phyloP scores from a whole-genome alignment of 2,113 vertebrate genomes.

The Vicugna pacos region DNA sequence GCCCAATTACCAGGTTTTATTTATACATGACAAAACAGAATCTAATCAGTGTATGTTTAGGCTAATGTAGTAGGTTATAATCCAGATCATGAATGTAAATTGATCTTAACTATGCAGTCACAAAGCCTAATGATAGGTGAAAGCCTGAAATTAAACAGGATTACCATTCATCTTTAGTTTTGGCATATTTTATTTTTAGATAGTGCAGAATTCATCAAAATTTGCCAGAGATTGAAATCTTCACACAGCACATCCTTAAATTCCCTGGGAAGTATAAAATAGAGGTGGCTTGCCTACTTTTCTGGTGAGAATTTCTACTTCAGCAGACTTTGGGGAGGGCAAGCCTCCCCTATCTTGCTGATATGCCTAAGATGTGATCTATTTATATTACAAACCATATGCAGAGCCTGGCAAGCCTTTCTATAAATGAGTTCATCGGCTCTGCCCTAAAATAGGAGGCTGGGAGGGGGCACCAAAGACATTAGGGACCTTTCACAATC shows the following conservation, averaged over 20 bases:
- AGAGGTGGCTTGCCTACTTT: slow-evolving; percentile 71
- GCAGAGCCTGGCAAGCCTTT: slow-evolving; percentile 76
- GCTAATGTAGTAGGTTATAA: not conserved
- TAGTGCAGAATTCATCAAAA: slow-evolving; percentile 54
- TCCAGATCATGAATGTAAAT: not conserved
- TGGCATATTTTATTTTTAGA: slow-evolving; percentile 51
- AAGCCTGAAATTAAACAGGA: slow-evolving; percentile 40
- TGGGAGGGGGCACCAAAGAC: slow-evolving; percentile 37
- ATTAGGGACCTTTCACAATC: slow-evolving; percentile 51
- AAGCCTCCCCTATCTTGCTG: slow-evolving; percentile 77
- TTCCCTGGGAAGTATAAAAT: slow-evolving; percentile 65
- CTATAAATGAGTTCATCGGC: slow-evolving; percentile 77
- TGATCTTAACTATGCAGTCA: not conserved
- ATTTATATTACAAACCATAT: slow-evolving; percentile 83
- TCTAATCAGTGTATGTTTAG: slow-evolving; percentile 17
- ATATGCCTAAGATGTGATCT: slow-evolving; percentile 76
- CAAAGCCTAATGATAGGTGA: not conserved
- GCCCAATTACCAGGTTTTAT: not conserved
- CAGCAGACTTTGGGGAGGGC: slow-evolving; percentile 76
- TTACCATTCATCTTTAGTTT: slow-evolving; percentile 51
- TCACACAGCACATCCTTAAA: slow-evolving; percentile 70
- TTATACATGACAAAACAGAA: slow-evolving; percentile 3
- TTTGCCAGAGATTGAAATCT: slow-evolving; percentile 67
- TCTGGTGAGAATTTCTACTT: slow-evolving; percentile 79
- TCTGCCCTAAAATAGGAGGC: slow-evolving; percentile 68